Evolutionary conservation across 2,113 vertebrate species (phyloP).

Genomic region (Spermophilus dauricus): DNA sequence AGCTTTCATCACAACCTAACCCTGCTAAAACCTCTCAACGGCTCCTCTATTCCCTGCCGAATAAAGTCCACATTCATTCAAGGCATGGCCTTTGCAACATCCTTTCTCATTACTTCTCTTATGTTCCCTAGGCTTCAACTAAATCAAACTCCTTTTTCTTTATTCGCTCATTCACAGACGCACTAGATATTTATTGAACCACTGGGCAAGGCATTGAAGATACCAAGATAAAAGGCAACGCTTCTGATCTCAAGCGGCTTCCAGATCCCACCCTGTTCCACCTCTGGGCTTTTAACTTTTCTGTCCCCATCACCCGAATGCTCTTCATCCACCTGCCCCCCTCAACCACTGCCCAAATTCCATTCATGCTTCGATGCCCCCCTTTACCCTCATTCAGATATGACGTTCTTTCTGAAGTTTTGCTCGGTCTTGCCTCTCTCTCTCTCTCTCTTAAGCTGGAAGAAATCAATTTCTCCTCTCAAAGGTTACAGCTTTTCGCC

Average conservation of each 20-base stretch:
- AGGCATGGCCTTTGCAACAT: constrained; percentile 16
- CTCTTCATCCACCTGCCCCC: accelerated
- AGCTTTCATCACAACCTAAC: background rate
- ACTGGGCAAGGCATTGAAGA: background rate
- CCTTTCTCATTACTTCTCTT: constrained; percentile 52
- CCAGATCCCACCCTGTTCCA: background rate
- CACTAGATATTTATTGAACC: constrained; percentile 27
- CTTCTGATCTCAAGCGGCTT: background rate
- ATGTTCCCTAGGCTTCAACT: background rate
- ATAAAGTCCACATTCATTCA: background rate
- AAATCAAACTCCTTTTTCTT: constrained; percentile 46
- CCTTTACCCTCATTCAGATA: background rate
- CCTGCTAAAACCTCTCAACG: background rate
- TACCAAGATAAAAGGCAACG: background rate
- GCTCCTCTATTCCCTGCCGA: background rate
- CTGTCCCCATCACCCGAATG: background rate
- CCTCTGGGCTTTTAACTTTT: background rate
- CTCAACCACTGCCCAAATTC: background rate
- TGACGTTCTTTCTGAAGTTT: background rate
- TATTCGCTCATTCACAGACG: constrained; percentile 12
- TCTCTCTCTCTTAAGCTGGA: constrained; percentile 7
- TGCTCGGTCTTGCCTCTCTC: background rate
- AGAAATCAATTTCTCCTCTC: constrained; percentile 38
- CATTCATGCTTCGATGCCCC: background rate
- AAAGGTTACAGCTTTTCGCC: background rate